phyloP scores from a whole-genome alignment of 2,888 invertebrate genomes.

The Pogonocherus hispidulus region DNA sequence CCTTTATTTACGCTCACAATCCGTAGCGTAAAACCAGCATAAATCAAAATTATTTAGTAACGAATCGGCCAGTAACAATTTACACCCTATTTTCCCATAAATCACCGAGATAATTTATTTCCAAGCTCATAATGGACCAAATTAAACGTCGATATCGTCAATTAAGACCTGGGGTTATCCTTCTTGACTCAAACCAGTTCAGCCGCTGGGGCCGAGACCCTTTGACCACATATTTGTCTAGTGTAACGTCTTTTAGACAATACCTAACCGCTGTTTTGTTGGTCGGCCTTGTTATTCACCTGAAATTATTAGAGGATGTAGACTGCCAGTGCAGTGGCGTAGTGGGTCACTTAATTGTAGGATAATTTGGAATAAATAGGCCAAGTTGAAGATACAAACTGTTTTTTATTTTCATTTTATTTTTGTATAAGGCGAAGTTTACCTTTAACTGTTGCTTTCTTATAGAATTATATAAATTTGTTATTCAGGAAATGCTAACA shows the following conservation, averaged over 20 bases:
- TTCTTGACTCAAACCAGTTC: slow-evolving; percentile 35
- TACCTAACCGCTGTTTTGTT: slow-evolving; percentile 33
- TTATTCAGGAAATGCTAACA: too few relatives aligned
- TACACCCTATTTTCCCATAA: slow-evolving; percentile 20
- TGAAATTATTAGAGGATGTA: too few relatives aligned
- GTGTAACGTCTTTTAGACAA: slow-evolving; percentile 29
- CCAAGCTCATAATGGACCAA: slow-evolving; percentile 40
- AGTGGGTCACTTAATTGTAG: too few relatives aligned
- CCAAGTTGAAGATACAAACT: too few relatives aligned
- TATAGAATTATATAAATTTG: too few relatives aligned
- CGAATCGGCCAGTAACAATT: slow-evolving; percentile 15
- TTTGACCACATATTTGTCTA: slow-evolving; percentile 39
- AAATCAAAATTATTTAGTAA: slow-evolving; percentile 15
- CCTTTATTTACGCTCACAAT: background rate
- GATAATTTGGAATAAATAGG: too few relatives aligned
- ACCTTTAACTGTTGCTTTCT: too few relatives aligned
- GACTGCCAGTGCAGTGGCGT: too few relatives aligned
- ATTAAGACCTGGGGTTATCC: slow-evolving; percentile 37
- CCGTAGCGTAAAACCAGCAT: background rate
- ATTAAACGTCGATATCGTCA: slow-evolving; percentile 45
- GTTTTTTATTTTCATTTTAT: too few relatives aligned
- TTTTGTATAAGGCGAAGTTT: too few relatives aligned
- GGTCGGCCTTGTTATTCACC: slow-evolving; percentile 13
- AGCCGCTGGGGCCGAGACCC: slow-evolving; percentile 36
- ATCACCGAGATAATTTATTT: slow-evolving; percentile 32